phyloP scores from a whole-genome alignment of 2,797 vertebrate genomes.

The Leptatherina wallacei region DNA sequence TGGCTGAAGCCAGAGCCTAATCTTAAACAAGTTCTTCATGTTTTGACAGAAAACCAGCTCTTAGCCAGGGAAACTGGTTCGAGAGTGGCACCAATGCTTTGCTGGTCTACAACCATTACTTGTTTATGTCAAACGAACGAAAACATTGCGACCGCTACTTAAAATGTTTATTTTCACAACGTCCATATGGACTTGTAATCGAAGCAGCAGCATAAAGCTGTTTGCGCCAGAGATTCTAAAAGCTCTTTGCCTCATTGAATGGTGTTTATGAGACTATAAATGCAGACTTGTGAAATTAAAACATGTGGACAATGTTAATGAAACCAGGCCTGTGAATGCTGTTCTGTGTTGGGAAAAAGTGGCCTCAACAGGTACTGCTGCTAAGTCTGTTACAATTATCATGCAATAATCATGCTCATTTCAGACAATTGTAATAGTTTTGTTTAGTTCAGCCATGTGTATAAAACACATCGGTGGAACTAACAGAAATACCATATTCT shows the following conservation, averaged over 20 bases:
- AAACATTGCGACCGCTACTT: background rate
- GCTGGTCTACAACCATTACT: background rate
- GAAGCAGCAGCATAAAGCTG: background rate
- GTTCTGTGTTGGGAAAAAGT: background rate
- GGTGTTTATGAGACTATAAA: background rate
- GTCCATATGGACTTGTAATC: background rate
- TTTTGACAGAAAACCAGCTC: conserved; percentile 1
- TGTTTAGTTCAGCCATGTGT: background rate
- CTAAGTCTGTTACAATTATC: background rate
- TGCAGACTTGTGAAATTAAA: background rate
- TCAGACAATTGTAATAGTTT: background rate
- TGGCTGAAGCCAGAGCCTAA: background rate
- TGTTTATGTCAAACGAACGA: background rate
- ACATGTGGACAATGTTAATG: background rate
- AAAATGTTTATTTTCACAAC: no score
- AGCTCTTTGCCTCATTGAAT: background rate
- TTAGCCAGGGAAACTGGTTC: conserved; percentile 12
- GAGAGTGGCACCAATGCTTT: background rate
- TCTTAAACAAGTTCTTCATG: conserved; percentile 3
- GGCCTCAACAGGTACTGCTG: background rate
- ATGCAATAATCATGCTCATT: background rate
- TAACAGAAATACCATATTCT: background rate
- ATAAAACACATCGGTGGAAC: background rate
- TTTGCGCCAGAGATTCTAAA: background rate
- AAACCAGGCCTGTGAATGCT: background rate